These are phyloP conservation scores for Thunnus thynnus DNA, from an alignment of 2,113 vertebrate species.

Conservation along the genomic window DNA sequence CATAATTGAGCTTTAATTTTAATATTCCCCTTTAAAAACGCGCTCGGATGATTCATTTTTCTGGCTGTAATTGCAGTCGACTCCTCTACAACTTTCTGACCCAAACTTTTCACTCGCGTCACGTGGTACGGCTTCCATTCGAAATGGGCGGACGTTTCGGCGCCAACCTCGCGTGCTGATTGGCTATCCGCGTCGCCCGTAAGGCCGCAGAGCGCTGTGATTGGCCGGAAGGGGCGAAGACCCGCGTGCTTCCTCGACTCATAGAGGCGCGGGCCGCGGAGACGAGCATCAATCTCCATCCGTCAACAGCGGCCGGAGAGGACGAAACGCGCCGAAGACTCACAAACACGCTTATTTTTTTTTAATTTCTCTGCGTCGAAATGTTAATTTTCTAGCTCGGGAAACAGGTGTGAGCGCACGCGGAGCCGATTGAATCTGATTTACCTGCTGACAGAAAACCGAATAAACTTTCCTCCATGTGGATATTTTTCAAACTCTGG, in stretches of 20 bases:
- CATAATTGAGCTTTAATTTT: too few relatives aligned
- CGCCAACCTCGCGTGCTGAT: slow-evolving; percentile 59
- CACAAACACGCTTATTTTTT: not conserved
- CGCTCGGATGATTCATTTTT: too few relatives aligned
- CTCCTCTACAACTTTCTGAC: slow-evolving; percentile 38
- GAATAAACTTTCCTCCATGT: slow-evolving; percentile 45
- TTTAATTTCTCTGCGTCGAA: slow-evolving; percentile 46
- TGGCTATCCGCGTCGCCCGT: slow-evolving; percentile 79
- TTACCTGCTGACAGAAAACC: not conserved
- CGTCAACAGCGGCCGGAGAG: slow-evolving; percentile 87
- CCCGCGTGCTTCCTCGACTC: slow-evolving; percentile 86
- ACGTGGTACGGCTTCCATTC: slow-evolving; percentile 39
- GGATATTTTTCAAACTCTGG: slow-evolving; percentile 66
- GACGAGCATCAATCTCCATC: slow-evolving; percentile 91
- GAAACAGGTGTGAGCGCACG: not conserved
- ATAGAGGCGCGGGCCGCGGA: slow-evolving; percentile 87
- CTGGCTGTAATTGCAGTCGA: not conserved
- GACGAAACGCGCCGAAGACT: slow-evolving; percentile 55
- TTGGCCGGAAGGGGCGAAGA: slow-evolving; percentile 84
- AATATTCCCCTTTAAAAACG: too few relatives aligned
- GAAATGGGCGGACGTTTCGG: slow-evolving; percentile 46
- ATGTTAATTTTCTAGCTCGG: not conserved
- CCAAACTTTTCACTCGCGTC: slow-evolving; percentile 24
- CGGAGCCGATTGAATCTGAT: not conserved
- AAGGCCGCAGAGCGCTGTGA: slow-evolving; percentile 70